Percentiles rank a stretch among this genome's conserved stretches.
phyloP scores from a whole-genome alignment of 2,888 invertebrate genomes.

The Scaptomyza cyrtandrae region DNA sequence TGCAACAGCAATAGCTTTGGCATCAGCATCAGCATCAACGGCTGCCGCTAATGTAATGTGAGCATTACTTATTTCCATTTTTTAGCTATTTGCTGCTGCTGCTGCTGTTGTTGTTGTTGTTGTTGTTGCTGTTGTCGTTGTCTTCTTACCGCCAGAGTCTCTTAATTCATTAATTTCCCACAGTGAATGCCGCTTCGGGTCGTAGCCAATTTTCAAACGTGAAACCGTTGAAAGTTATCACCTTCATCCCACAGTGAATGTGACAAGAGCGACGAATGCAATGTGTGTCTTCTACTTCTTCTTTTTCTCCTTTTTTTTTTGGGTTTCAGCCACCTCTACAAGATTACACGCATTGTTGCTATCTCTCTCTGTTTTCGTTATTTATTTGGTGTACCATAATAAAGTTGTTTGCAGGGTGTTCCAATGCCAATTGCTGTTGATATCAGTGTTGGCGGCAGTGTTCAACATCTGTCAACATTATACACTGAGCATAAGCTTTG shows the following conservation, averaged over 20 bases:
- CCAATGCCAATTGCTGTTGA: conserved; percentile 46
- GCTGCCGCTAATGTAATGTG: conserved; percentile 73
- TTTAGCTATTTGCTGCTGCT: conserved; percentile 35
- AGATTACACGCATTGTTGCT: conserved; percentile 53
- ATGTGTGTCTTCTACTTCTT: conserved; percentile 1
- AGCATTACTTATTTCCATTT: conserved; percentile 79
- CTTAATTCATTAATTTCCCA: conserved; percentile 80
- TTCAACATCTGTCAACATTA: conserved; percentile 32
- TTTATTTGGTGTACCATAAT: conserved; percentile 24
- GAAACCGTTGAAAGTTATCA: conserved; percentile 81
- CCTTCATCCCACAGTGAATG: conserved; percentile 49
- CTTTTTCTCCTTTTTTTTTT: conserved; percentile 25
- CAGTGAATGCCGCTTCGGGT: conserved; percentile 53
- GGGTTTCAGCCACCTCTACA: conserved; percentile 45
- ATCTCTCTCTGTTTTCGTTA: neutral
- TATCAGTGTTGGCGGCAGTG: too few species aligned
- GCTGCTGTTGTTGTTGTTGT: conserved; percentile 7
- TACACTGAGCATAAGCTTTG: conserved; percentile 26
- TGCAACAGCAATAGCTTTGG: conserved; percentile 22
- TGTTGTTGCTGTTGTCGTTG: conserved; percentile 13
- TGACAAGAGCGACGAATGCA: conserved; percentile 53
- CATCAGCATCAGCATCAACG: conserved; percentile 45
- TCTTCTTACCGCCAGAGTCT: conserved; percentile 52
- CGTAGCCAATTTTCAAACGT: conserved; percentile 73
- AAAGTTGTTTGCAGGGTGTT: conserved; percentile 52